Evolutionary conservation across 2,797 vertebrate genomes (phyloP).

Genomic region (Heterohyrax brucei): DNA sequence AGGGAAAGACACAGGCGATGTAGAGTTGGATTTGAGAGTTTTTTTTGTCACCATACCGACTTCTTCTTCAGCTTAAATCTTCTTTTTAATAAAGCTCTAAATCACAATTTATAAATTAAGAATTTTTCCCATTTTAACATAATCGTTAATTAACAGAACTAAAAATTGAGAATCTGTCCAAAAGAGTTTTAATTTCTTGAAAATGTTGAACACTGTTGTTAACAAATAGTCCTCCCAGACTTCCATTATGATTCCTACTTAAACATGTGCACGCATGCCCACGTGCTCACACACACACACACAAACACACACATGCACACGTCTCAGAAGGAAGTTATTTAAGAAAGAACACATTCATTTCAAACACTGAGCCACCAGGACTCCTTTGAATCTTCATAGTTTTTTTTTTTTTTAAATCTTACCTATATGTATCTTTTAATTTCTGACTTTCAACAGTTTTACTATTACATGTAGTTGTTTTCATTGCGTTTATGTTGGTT

Average conservation of each 20-base stretch:
- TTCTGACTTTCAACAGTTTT: constrained; percentile 7
- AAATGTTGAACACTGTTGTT: background rate
- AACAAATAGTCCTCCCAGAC: background rate
- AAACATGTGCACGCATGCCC: no score
- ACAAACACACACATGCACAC: background rate
- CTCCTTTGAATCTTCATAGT: background rate
- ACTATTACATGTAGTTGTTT: background rate
- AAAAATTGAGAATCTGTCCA: background rate
- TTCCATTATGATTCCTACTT: background rate
- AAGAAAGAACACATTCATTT: background rate
- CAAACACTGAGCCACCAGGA: no score
- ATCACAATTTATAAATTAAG: background rate
- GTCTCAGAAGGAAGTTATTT: background rate
- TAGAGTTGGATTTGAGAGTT: background rate
- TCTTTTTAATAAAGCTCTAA: constrained; percentile 30
- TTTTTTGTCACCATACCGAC: background rate
- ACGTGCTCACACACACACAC: no score
- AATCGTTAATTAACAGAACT: background rate
- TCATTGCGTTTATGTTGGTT: background rate
- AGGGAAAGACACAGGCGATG: background rate
- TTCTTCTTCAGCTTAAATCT: background rate
- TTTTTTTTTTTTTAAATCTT: constrained; percentile 1
- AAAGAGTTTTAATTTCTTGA: constrained; percentile 3
- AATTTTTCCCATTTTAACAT: background rate
- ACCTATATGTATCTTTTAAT: background rate